Evolutionary conservation across 1,140 invertebrate species (phyloP), one percentile per base, ranked within the genome.

Genomic region (Bombus breviceps): DNA sequence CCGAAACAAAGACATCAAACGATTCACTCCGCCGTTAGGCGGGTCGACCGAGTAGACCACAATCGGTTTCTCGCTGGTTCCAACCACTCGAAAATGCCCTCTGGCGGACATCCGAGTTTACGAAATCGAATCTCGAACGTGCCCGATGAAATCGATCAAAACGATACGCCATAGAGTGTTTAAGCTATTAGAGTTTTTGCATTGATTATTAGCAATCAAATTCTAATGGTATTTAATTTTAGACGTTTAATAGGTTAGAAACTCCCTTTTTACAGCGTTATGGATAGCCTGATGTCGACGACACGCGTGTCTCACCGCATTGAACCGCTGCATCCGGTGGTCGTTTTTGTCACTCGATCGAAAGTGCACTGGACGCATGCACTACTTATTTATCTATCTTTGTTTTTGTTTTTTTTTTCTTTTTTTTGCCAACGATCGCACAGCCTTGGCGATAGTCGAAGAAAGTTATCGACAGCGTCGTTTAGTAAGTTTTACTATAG

Each of bases 31-130:
- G 86, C 68, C 82, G 84, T 88, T 53, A 53, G 47, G 22, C 18
- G 22, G 18, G 77, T 78, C 83, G 79, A 53, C 75, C 81, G 72
- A 86, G 59, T 59, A 47, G 69, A 78, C 75, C 80, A 68, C 59
- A 73, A 86, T 79, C 62, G 80, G 28, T 59, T 37, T 86, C 80
- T 86, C 85, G 84, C 66, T 39, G 37, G 73, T 73, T 77, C 57
- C 76, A 83, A 72, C 62, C 41, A 8, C 37, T 78, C 75, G 68
- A 87, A 84, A 86, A 89, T 80, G 68, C 88, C 77, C 80, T 53
- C 73, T 76, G 82, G 88, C 86, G 86, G 90, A 92, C 80, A 80
- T 92, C 89, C 90, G 90, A 92, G 77, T 87, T 91, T 91, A 69
- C 83, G 87, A 91, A 91, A 91, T 62, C 78, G 34, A n/a, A 37